These are phyloP conservation scores for Amazonetta brasiliensis DNA, from an alignment of 2,797 vertebrate genomes.

Conservation along the genomic window DNA sequence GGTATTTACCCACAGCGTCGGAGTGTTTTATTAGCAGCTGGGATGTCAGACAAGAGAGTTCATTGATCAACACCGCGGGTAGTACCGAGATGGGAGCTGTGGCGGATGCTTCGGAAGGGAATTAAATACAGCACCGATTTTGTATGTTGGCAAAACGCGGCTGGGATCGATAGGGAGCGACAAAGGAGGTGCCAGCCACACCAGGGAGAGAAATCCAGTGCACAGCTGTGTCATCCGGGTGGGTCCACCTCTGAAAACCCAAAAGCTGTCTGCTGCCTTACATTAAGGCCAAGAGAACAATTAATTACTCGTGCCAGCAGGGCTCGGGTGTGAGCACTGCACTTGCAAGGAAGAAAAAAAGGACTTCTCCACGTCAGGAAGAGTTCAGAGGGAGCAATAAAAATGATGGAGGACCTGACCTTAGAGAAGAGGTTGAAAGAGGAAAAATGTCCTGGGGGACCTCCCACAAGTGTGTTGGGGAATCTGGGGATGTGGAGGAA, in stretches of 20 bases:
- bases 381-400: neutral
- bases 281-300: constrained; percentile 61
- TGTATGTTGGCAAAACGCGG: fast-evolving
- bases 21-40: neutral
- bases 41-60: neutral
- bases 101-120: fast-evolving
- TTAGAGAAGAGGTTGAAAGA: neutral
- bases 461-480: fast-evolving
- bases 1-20: neutral
- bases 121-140: fast-evolving
- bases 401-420: constrained; percentile 38
- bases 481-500: neutral
- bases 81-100: neutral
- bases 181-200: neutral
- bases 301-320: constrained; percentile 37
- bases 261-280: constrained; percentile 39
- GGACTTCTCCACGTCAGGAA: neutral
- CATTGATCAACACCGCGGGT: neutral
- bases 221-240: neutral
- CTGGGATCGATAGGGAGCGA: neutral
- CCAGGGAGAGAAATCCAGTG: constrained; percentile 50
- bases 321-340: neutral
- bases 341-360: neutral
- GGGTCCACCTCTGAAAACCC: constrained; percentile 17
- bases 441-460: neutral